Percentiles rank a stretch among this genome's conserved stretches.
phyloP scores from a whole-genome alignment of 2,888 invertebrate species.

The Meganola albula region DNA sequence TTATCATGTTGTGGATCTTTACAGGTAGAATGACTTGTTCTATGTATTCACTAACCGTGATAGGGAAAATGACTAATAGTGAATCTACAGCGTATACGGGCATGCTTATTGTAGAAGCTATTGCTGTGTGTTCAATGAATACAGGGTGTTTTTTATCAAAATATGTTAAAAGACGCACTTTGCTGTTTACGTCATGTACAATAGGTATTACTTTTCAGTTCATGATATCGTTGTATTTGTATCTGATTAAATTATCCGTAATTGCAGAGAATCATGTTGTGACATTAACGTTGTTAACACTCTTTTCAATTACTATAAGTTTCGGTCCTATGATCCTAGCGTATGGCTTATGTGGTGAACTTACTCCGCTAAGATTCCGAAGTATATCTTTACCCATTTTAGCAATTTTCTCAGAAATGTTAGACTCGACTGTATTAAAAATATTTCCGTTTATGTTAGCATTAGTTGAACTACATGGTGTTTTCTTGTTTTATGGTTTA shows the following conservation, averaged over 20 bases:
- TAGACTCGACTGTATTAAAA: slow-evolving; percentile 23
- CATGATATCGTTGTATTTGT: slow-evolving; percentile 35
- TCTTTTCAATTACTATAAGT: slow-evolving; percentile 33
- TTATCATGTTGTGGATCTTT: slow-evolving; percentile 18
- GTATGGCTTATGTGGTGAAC: slow-evolving; percentile 24
- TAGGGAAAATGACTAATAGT: slow-evolving; percentile 25
- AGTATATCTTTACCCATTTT: slow-evolving; percentile 20
- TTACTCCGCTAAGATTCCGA: slow-evolving; percentile 26
- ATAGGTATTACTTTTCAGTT: slow-evolving; percentile 31
- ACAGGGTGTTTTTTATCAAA: slow-evolving; percentile 31
- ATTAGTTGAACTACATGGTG: slow-evolving; percentile 23
- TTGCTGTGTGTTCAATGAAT: slow-evolving; percentile 34
- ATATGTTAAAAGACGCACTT: slow-evolving; percentile 28
- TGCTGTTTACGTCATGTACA: slow-evolving; percentile 23
- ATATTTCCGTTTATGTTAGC: slow-evolving; percentile 26
- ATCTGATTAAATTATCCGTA: slow-evolving; percentile 26
- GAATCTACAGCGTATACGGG: slow-evolving; percentile 28
- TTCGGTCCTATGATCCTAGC: slow-evolving; percentile 32
- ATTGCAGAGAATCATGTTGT: slow-evolving; percentile 28
- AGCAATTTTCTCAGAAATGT: slow-evolving; percentile 14
- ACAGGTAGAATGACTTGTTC: slow-evolving; percentile 13
- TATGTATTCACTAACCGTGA: slow-evolving; percentile 17
- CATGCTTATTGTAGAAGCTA: slow-evolving; percentile 35
- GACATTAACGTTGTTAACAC: slow-evolving; percentile 25
- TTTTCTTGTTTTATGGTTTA: slow-evolving; percentile 29